Evolutionary conservation across 2,888 invertebrate genomes (phyloP).

Genomic region (Lordiphosa fenestrarum): DNA sequence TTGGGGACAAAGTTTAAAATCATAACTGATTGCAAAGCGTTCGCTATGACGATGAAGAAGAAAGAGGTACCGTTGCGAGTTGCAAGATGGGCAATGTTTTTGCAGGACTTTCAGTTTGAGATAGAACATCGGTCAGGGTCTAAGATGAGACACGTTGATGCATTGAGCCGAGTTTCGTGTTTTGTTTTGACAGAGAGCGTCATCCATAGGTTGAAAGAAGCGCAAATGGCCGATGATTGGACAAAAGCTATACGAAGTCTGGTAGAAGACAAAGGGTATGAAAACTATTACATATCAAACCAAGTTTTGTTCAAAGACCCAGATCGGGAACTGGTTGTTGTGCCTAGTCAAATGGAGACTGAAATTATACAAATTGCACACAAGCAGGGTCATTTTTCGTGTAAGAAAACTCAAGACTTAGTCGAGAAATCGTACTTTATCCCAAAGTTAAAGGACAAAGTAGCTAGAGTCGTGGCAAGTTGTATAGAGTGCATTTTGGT

Average conservation of each 20-base stretch:
- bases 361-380: too few species aligned
- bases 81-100: constrained; percentile 12
- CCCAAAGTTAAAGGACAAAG: constrained; percentile 9
- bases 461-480: constrained; percentile 5
- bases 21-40: constrained; percentile 10
- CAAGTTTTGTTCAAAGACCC: not conserved
- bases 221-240: constrained; percentile 7
- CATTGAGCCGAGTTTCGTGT: constrained; percentile 7
- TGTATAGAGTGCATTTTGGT: constrained; percentile 11
- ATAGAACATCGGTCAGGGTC: too few species aligned
- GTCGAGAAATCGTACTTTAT: constrained; percentile 16
- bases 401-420: constrained; percentile 7
- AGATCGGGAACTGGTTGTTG: too few species aligned
- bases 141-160: too few species aligned
- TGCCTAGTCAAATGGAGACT: too few species aligned
- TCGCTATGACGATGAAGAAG: constrained; percentile 14
- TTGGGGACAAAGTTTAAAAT: constrained; percentile 4
- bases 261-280: constrained; percentile 5
- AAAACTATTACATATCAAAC: constrained; percentile 11
- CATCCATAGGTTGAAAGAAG: constrained; percentile 3
- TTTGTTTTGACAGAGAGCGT: constrained; percentile 8
- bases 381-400: constrained; percentile 5
- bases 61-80: constrained; percentile 10
- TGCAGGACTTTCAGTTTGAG: constrained; percentile 7
- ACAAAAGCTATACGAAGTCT: constrained; percentile 4